Percentiles rank a stretch among this genome's conserved stretches.
Evolutionary conservation across 2,113 vertebrate species (phyloP).

Genomic region (Leucosticte australis): DNA sequence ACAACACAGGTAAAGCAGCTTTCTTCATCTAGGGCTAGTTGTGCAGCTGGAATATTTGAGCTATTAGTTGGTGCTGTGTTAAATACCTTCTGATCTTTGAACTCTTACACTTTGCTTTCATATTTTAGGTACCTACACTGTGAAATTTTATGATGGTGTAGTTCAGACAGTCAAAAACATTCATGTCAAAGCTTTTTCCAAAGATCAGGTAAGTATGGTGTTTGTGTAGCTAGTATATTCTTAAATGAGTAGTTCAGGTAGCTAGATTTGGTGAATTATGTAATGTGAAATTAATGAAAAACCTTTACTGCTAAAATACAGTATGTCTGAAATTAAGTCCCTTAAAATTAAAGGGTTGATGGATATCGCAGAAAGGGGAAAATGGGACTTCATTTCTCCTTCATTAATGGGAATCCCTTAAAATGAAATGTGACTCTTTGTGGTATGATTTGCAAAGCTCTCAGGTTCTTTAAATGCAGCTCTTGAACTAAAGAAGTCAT

Average conservation of each 20-base stretch:
- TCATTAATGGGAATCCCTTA: not conserved
- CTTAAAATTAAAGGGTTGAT: not conserved
- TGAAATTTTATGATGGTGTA: conserved; percentile 96
- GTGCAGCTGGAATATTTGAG: not conserved
- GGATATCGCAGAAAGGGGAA: not conserved
- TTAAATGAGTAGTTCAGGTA: not conserved
- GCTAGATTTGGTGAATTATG: not conserved
- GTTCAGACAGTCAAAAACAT: conserved; percentile 95
- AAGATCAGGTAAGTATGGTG: conserved; percentile 80
- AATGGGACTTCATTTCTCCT: not conserved
- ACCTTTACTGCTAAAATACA: not conserved
- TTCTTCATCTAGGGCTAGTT: not conserved
- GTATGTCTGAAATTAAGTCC: not conserved
- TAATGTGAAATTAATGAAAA: not conserved
- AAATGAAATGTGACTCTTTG: not conserved
- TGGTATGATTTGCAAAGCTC: not conserved
- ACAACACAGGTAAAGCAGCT: not conserved
- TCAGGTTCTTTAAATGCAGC: not conserved
- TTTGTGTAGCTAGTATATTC: not conserved
- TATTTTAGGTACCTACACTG: conserved; percentile 90
- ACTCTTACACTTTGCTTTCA: conserved; percentile 24
- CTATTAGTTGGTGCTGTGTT: not conserved
- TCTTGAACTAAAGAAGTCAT: not conserved
- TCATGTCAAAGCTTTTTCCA: conserved; percentile 91
- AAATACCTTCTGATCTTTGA: not conserved